A percentile compares a stretch with the other conserved stretches of the same genome.
These are phyloP conservation scores for Passer domesticus DNA, from an alignment of 2,113 vertebrate species.

Conservation along the genomic window DNA sequence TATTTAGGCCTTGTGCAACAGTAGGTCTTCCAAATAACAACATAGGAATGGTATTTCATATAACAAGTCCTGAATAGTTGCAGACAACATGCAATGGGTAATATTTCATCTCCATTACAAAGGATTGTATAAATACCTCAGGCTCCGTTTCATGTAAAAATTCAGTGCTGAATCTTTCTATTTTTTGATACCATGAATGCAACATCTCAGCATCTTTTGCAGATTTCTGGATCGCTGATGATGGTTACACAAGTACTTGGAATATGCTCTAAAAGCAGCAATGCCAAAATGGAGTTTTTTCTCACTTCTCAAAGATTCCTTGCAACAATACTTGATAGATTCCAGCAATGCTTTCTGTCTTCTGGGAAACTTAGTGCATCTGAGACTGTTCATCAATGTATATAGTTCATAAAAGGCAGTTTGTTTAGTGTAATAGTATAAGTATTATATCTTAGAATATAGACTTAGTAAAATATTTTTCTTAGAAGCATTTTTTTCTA, in stretches of 20 bases:
- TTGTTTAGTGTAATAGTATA: background rate
- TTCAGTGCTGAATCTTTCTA: background rate
- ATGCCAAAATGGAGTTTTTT: background rate
- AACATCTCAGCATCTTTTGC: background rate
- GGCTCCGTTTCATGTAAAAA: background rate
- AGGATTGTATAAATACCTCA: constrained; percentile 21
- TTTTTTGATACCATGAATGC: background rate
- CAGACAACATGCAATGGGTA: background rate
- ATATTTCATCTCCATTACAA: background rate
- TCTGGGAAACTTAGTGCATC: background rate
- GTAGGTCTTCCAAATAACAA: background rate
- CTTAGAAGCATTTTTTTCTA: constrained; percentile 3
- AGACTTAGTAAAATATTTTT: background rate
- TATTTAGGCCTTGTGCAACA: background rate
- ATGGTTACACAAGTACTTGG: background rate
- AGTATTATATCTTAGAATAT: background rate
- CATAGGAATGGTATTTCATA: background rate
- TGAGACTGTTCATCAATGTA: background rate
- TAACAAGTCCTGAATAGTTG: background rate
- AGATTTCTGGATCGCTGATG: background rate
- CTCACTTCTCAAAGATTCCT: background rate
- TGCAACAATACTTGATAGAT: background rate
- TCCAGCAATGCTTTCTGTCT: constrained; percentile 14
- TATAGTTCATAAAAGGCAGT: background rate
- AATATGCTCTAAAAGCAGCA: background rate